Evolutionary conservation across 2,797 vertebrate genomes (phyloP), one percentile per base, ranked within the genome.

Genomic region (Xenentodon cancila): DNA sequence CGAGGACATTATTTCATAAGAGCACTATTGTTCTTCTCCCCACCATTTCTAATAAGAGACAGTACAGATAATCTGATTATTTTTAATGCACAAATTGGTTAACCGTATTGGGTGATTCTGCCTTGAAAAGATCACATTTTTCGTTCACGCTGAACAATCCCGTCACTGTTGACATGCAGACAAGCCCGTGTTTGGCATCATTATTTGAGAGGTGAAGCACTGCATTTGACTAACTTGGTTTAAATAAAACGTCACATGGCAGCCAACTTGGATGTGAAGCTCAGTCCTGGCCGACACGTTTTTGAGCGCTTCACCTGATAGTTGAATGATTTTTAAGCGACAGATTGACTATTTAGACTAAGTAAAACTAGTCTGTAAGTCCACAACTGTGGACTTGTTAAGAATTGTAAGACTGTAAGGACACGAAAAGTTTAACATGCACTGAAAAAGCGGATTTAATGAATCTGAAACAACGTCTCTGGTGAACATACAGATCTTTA

Each of bases 291-390:
- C 32, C 42, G 46, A 58, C 40, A 56, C n/a, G n/a, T n/a, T n/a
- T n/a, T n/a, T n/a, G n/a, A 50, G 48, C 16, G 25, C 25, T 25
- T 25, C 25, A 25, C 25, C 25, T 25, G 25, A 25, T 25, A 3
- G 5, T 25, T 5, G 3, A 22, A 5, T 54, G 77, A 17, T 47
- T 59, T 56, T 21, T 16, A 3, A 51, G 13, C 44, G 60, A 79
- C 51, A 77, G 51, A 62, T 69, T 77, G 27, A 71, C 50, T 47
- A 43, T 81, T 79, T 30, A 53, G 71, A 34, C 32, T 25, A 54
- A 60, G 60, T n/a, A n/a, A n/a, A n/a, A n/a, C n/a, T n/a, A n/a
- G n/a, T n/a, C n/a, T n/a, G n/a, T n/a, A n/a, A n/a, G n/a, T 13
- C 4, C 3, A 1, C 1, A 13, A 37, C 34, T 37, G 34, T 3